A percentile compares a stretch with the other conserved stretches of the same genome.
Evolutionary conservation across 1,140 invertebrate genomes (phyloP).

Genomic region (Pemphigus obesinymphae): DNA sequence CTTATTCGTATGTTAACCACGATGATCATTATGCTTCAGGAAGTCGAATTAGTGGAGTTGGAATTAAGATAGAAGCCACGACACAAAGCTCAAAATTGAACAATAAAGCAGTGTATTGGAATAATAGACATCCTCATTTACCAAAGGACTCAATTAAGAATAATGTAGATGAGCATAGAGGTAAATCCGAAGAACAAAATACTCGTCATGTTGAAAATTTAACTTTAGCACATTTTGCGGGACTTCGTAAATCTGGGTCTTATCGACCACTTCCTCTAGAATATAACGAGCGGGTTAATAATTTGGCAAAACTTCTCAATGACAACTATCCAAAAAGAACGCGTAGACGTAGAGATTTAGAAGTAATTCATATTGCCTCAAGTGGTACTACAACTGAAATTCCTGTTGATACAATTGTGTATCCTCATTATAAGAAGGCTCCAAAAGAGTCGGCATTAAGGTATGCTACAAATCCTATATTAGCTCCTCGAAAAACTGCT

Average conservation of each 20-base stretch:
- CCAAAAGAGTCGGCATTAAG: constrained; percentile 56
- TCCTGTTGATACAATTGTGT: constrained; percentile 51
- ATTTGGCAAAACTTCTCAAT: constrained; percentile 44
- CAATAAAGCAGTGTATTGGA: neutral
- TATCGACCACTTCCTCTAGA: constrained; percentile 19
- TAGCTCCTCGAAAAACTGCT: constrained; percentile 53
- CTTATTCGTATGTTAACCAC: constrained; percentile 21
- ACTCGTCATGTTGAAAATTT: constrained; percentile 44
- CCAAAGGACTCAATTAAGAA: constrained; percentile 12
- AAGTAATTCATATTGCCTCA: constrained; percentile 39
- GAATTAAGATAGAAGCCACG: neutral
- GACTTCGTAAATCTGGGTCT: constrained; percentile 25
- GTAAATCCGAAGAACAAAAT: constrained; percentile 19
- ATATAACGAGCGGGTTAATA: constrained; percentile 43
- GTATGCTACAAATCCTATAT: constrained; percentile 57
- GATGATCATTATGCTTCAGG: constrained; percentile 33
- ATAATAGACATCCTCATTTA: constrained; percentile 33
- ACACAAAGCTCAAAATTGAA: neutral
- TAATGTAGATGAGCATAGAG: neutral
- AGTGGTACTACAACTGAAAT: constrained; percentile 43
- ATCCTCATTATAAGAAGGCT: constrained; percentile 52
- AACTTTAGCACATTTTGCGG: constrained; percentile 45
- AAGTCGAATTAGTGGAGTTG: neutral
- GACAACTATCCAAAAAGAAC: constrained; percentile 11
- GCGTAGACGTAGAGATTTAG: constrained; percentile 12